phyloP scores from a whole-genome alignment of 2,888 invertebrate species.

The Charanyca ferruginea region DNA sequence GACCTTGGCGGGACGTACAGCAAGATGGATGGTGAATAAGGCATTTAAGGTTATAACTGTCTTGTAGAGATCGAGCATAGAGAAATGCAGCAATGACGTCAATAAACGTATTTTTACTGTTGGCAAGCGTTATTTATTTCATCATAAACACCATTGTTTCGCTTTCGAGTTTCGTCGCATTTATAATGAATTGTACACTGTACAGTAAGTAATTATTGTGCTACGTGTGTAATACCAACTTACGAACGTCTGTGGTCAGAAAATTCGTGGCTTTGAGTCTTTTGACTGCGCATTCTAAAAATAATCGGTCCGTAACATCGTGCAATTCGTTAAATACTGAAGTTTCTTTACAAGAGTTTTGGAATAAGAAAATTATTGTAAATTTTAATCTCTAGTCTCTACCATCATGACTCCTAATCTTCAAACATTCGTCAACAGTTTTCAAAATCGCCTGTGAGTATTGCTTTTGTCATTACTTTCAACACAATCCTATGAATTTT shows the following conservation, averaged over 20 bases:
- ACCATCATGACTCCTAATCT: constrained; percentile 91
- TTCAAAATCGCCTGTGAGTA: constrained; percentile 94
- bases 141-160: constrained; percentile 64
- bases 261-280: constrained; percentile 28
- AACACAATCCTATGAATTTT: background rate
- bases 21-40: too few species aligned
- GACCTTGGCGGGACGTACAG: too few species aligned
- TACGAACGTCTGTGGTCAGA: constrained; percentile 13
- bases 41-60: too few species aligned
- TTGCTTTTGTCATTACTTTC: constrained; percentile 6
- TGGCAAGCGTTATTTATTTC: constrained; percentile 56
- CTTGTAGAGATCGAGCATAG: constrained; percentile 16
- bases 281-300: constrained; percentile 55
- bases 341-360: constrained; percentile 23
- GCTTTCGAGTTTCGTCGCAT: too few species aligned
- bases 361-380: constrained; percentile 6
- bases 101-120: constrained; percentile 25
- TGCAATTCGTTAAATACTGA: constrained; percentile 27
- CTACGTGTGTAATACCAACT: background rate
- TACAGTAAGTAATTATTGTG: too few species aligned
- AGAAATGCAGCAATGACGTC: constrained; percentile 35
- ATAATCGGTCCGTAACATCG: constrained; percentile 44
- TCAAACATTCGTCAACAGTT: constrained; percentile 93
- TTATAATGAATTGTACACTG: too few species aligned
- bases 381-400: constrained; percentile 30